Base-by-base conservation (phyloP, 1,140 invertebrate genomes). In the Drosophila paulistorum region DNA sequence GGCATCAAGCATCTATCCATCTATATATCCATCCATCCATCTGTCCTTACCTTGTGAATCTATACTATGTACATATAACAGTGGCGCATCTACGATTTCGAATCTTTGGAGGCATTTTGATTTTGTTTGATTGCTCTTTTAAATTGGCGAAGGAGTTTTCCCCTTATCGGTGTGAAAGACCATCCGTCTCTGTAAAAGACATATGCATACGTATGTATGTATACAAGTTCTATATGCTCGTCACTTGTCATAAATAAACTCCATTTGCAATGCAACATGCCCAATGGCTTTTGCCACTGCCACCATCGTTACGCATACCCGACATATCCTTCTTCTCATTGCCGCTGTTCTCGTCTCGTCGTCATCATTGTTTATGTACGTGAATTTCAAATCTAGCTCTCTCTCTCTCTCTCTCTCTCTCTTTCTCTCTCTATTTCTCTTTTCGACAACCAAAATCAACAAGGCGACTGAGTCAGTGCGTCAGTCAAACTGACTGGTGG, bases 361-460 rank as follows among this genome's bases (percentile, higher is more conserved):
- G 10, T 30, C 26, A 54, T 77, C 78, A 71, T 81, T 81, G 71
- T 82, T 82, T 82, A 82, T 81, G 79, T 65, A 82, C 74, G 71
- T 77, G 79, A 81, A 81, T 81, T 81, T 71, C 67, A 71, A 74
- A 81, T 71, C 79, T 69, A 74, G 71, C 77, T 71, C 77, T 69
- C 62, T 80, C 68, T 65, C 39, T 63, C 39, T 59, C 35, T 45
- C 72, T 33, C 41, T 42, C 42, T 30, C 0, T 30, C 30, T 7
- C 30, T 42, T 9, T 30, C 70, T 42, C 42, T 30, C 0, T 30
- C 30, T 7, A 6, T 42, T 9, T 30, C 70, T 37, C 67, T 61
- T 58, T 33, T 65, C 23, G 51, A 30, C 42, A 10, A 7, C 10
- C 59, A 14, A 23, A 42, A 35, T 35, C 62, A 6, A n/a, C 37